Evolutionary conservation across 1,140 invertebrate genomes (phyloP).

Genomic region (Anastrepha ludens): DNA sequence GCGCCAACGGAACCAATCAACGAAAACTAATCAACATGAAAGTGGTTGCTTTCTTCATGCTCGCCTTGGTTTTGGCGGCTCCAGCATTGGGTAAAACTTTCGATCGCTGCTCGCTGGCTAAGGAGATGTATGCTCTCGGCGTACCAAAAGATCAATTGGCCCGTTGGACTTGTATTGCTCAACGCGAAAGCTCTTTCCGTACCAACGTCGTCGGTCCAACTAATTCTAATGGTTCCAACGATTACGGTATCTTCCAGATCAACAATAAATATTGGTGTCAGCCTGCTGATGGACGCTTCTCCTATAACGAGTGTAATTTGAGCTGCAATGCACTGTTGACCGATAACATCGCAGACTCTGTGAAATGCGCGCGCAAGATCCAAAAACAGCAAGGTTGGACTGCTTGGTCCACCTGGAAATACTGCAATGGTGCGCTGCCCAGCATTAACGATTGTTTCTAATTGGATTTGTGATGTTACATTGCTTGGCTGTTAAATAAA

Average conservation of each 20-base stretch:
- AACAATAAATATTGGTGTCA: conserved; percentile 68
- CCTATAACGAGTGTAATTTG: conserved; percentile 57
- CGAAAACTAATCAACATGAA: conserved; percentile 59
- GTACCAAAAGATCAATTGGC: conserved; percentile 56
- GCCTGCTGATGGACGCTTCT: conserved; percentile 58
- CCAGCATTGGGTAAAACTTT: conserved; percentile 63
- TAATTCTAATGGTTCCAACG: conserved; percentile 63
- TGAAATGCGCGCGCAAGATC: conserved; percentile 62
- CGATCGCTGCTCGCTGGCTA: conserved; percentile 68
- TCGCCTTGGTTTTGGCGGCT: conserved; percentile 60
- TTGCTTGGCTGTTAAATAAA: neutral
- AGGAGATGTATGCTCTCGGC: conserved; percentile 59
- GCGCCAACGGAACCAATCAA: no score
- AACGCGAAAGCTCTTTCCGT: conserved; percentile 53
- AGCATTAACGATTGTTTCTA: conserved; percentile 65
- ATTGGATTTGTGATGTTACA: neutral
- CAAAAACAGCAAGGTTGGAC: conserved; percentile 62
- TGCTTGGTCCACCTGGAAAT: conserved; percentile 65
- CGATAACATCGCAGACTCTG: conserved; percentile 59
- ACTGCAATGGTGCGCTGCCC: conserved; percentile 62
- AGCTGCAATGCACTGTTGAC: conserved; percentile 2
- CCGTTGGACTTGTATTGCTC: conserved; percentile 56
- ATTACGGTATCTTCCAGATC: conserved; percentile 69
- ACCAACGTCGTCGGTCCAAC: conserved; percentile 58
- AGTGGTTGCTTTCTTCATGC: conserved; percentile 57